These are phyloP conservation scores for Meloe dianella DNA, from an alignment of 2,888 invertebrate species.

Conservation along the genomic window DNA sequence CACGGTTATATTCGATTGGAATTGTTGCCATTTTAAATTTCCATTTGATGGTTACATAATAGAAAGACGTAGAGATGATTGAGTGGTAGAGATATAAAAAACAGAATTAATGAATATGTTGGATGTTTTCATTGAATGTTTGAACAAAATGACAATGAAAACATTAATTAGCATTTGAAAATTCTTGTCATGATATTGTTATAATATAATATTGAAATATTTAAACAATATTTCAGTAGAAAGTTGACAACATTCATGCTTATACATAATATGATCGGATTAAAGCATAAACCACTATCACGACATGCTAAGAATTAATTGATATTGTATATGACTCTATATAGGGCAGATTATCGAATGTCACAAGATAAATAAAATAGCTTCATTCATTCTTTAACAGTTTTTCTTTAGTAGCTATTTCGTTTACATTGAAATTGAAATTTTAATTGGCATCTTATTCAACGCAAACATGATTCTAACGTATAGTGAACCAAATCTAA, in stretches of 20 bases:
- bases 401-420: too few species aligned
- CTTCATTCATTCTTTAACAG: slow-evolving; percentile 10
- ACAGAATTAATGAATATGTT: background rate
- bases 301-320: slow-evolving; percentile 37
- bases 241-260: slow-evolving; percentile 33
- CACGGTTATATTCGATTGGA: background rate
- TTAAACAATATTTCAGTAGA: slow-evolving; percentile 24
- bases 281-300: slow-evolving; percentile 36
- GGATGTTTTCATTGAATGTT: background rate
- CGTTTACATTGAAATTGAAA: slow-evolving; percentile 17
- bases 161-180: background rate
- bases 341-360: slow-evolving; percentile 28
- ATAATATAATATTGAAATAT: slow-evolving; percentile 26
- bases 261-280: slow-evolving; percentile 33
- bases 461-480: slow-evolving; percentile 23
- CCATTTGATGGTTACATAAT: background rate
- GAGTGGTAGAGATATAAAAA: background rate
- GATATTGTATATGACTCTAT: slow-evolving; percentile 23
- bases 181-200: slow-evolving; percentile 3
- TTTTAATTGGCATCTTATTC: slow-evolving; percentile 30
- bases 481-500: too few species aligned
- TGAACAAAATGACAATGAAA: background rate
- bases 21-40: background rate
- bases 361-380: slow-evolving; percentile 32
- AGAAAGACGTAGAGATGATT: background rate